Percentiles rank a stretch among this genome's conserved stretches.
Conservation (phyloP, 2,888 invertebrate species). For the Hypselothyrea guttata region DNA sequence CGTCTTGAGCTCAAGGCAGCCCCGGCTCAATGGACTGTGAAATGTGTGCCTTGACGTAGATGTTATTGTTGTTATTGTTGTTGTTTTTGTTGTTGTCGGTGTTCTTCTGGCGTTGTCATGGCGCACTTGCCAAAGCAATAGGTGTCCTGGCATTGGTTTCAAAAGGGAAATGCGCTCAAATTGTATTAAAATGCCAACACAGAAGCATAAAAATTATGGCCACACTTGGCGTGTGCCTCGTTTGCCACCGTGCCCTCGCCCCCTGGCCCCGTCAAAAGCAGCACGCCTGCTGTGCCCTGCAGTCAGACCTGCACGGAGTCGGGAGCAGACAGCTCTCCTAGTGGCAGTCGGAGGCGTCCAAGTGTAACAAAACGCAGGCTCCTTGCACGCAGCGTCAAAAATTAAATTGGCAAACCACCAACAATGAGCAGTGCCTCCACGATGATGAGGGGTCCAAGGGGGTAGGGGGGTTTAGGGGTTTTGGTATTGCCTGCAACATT, state of each 20-base stretch:
- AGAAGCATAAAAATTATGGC: constrained; percentile 75
- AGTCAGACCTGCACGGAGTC: constrained; percentile 1
- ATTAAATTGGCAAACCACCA: constrained; percentile 81
- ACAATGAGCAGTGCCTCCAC: constrained; percentile 40
- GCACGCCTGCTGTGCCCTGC: constrained; percentile 62
- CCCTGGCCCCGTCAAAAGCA: constrained; percentile 65
- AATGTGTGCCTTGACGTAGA: constrained; percentile 64
- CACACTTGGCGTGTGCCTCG: constrained; percentile 64
- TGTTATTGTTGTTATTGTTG: constrained; percentile 21
- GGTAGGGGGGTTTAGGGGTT: not conserved
- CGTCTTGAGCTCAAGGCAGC: constrained; percentile 37
- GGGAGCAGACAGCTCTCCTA: constrained; percentile 13
- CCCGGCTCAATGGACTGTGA: constrained; percentile 72
- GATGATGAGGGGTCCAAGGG: not conserved
- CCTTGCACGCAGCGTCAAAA: constrained; percentile 75
- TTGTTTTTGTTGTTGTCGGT: constrained; percentile 35
- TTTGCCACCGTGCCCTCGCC: constrained; percentile 8
- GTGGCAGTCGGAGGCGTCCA: constrained; percentile 75
- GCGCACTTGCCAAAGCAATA: constrained; percentile 71
- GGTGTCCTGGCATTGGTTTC: constrained; percentile 77
- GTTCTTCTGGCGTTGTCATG: constrained; percentile 44
- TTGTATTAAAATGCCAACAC: constrained; percentile 77
- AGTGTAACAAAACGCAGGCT: constrained; percentile 72
- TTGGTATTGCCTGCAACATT: constrained; percentile 64
- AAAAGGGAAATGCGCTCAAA: constrained; percentile 77